Conservation (phyloP, 2,888 invertebrate species). For the Polyommatus iphigenia region DNA sequence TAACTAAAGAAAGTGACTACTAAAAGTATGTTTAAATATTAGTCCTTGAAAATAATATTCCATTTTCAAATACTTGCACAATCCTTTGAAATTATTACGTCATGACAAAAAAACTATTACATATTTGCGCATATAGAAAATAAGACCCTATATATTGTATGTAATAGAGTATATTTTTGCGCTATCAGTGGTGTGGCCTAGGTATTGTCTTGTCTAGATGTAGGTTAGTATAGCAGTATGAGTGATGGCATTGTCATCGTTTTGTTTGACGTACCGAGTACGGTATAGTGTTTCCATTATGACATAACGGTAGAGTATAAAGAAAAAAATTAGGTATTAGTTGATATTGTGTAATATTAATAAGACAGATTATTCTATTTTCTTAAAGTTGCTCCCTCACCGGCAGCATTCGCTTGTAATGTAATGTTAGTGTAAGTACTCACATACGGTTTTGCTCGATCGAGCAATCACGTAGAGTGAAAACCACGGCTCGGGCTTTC, state of each 20-base stretch:
- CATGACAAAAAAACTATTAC: not conserved
- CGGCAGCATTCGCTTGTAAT: too few species aligned
- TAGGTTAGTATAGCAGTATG: not conserved
- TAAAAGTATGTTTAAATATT: not conserved
- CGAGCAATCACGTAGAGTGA: too few species aligned
- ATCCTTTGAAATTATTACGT: not conserved
- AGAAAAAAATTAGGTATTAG: not conserved
- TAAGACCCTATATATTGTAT: not conserved
- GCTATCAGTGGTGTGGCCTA: not conserved
- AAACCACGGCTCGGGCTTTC: too few species aligned
- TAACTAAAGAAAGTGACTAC: not conserved
- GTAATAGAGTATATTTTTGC: not conserved
- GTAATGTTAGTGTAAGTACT: too few species aligned
- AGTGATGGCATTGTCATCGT: slow-evolving; percentile 23
- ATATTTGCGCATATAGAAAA: not conserved
- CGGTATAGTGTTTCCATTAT: slow-evolving; percentile 3
- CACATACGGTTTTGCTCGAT: too few species aligned
- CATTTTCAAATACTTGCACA: not conserved
- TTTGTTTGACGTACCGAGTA: slow-evolving; percentile 18
- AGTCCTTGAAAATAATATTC: not conserved
- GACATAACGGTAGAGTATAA: not conserved
- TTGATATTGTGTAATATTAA: too few species aligned
- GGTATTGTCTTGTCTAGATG: slow-evolving; percentile 11
- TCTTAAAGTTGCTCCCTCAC: too few species aligned
- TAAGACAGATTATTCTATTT: too few species aligned